Evolutionary conservation across 2,113 vertebrate species (phyloP), one percentile per base, ranked within the genome.

Genomic region (Muscicapa adusta): DNA sequence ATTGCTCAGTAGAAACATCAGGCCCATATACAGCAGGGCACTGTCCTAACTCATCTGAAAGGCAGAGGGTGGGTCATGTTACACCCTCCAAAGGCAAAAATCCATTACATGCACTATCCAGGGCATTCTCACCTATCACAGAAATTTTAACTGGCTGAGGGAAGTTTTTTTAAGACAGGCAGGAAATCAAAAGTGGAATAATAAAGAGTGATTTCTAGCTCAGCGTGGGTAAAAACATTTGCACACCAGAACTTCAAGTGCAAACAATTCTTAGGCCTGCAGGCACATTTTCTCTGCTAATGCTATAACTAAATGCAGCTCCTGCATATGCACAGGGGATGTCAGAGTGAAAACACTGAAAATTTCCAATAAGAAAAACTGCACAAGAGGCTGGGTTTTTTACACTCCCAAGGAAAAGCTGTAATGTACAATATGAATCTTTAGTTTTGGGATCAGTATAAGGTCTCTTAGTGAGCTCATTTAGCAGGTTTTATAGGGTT

Each of bases 1-100:
- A 24, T 19, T 77, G 81, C 65, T n/a, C 34, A 95, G 91, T 58
- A 42, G 80, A 60, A 97, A 97, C 94, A 96, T 91, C 96, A 96
- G 93, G 68, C 75, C 73, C 89, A 95, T 61, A 91, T 96, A 95
- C 87, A 94, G 63, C 77, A 85, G 71, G 73, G 71, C 87, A 88
- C 36, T 85, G 81, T 40, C 89, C 87, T 47, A 51, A 62, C 48
- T 95, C 62, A 50, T 91, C 85, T 91, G 76, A 96, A 96, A 94
- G 80, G 53, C 78, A 96, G 61, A 89, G 40, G 50, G 97, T 95
- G 86, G 91, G 95, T 96, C 88, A 72, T 92, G 93, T 85, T 83
- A 88, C 45, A 72, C 23, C 10, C 45, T 84, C 50, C 29, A 93
- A 87, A 78, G 89, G 86, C 91, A 97, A 96, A 97, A 96, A 92